Base-by-base conservation (phyloP, 2,113 vertebrate genomes). In the Mustelus asterias region DNA sequence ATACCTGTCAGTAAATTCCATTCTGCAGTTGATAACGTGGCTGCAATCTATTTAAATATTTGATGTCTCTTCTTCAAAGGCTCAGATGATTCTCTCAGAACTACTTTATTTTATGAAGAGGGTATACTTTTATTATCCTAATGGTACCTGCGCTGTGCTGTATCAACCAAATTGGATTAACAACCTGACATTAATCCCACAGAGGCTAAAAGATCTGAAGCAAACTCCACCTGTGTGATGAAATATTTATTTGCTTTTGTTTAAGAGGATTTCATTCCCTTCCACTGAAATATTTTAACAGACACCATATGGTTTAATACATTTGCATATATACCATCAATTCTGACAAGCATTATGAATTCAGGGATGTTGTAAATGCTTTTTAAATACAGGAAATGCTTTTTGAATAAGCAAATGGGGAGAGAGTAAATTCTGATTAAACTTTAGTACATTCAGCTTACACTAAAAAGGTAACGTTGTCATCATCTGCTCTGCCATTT, bases 221-320 rank as follows among this genome's bases (percentile, higher is more conserved):
- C 67, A 70, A 93, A 72, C 29, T 95, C 44, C 24, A 72, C 94
- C 94, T 95, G 41, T 54, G 67, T 33, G 44, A 95, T 95, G n/a
- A 95, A 95, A 95, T 95, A 76, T 95, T 95, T 72, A 95, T 95
- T 54, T 26, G 72, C 9, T 72, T 76, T 95, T 95, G 41, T 95
- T 95, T 41, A 72, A 72, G 41, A 16, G 44, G 67, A 44, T 72
- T 72, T 26, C 44, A 72, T 26, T 54, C 26, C 41, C 69, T 95
- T 44, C 69, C 67, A 76, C 44, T 54, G 94, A 72, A 95, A 95
- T 44, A 95, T 76, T 95, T 95, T 95, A 95, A 76, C 44, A 95
- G 29, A 69, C 16, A 72, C 67, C 16, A 24, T 70, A 69, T 24
- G 72, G 24, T 0, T 24, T 95, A 76, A 95, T 70, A 48, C 94